Percentiles rank a stretch among this genome's conserved stretches.
phyloP scores from a whole-genome alignment of 2,113 vertebrate species.

The Mus spicilegus region DNA sequence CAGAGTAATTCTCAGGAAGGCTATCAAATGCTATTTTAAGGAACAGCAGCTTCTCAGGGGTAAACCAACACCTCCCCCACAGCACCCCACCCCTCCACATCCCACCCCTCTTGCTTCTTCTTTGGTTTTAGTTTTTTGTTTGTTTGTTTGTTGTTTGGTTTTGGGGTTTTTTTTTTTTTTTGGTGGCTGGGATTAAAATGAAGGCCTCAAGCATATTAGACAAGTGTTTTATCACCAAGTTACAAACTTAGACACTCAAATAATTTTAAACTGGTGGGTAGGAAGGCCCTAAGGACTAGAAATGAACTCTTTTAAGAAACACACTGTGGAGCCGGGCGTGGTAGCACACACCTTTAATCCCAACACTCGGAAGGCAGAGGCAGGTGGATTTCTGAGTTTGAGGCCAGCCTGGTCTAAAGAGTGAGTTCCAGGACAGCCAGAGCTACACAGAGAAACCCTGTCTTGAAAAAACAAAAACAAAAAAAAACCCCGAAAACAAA shows the following conservation, averaged over 20 bases:
- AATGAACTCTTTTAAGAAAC: slow-evolving; percentile 21
- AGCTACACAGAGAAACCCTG: no score
- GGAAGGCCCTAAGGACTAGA: neutral
- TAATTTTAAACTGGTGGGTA: neutral
- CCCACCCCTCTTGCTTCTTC: no score
- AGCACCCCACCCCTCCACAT: no score
- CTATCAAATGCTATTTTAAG: slow-evolving; percentile 2
- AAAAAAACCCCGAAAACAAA: no score
- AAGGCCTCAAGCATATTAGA: neutral
- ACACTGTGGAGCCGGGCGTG: neutral
- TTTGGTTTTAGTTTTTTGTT: no score
- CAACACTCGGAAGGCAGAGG: no score
- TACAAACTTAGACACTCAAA: neutral
- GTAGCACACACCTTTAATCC: no score
- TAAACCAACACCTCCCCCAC: neutral
- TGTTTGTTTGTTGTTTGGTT: no score
- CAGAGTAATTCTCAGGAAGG: slow-evolving; percentile 8
- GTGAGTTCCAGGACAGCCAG: no score
- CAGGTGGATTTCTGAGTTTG: no score
- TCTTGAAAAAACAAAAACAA: no score
- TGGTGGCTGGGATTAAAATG: neutral
- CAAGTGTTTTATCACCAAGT: neutral
- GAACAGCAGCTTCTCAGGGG: neutral
- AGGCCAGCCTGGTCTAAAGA: no score
- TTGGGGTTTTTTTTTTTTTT: neutral